Evolutionary conservation across 1,140 invertebrate species (phyloP).

Genomic region (Drosophila asahinai): DNA sequence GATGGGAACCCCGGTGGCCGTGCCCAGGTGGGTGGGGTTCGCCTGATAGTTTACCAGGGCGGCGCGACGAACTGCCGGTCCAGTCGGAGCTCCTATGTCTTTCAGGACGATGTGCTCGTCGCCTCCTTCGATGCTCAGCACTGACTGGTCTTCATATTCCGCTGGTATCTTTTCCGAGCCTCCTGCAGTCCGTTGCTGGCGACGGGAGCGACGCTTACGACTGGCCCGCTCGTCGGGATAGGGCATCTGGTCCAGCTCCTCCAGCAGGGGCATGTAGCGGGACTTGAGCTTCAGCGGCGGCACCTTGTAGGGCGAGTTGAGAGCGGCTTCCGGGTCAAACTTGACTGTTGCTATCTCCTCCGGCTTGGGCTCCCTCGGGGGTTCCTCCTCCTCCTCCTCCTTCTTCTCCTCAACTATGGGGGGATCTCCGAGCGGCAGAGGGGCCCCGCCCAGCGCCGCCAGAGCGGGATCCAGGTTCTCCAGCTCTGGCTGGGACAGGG

Average conservation of each 20-base stretch:
- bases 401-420: not conserved
- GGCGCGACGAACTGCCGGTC: not conserved
- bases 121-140: not conserved
- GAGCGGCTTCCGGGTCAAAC: not conserved
- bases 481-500: too few species aligned
- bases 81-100: not conserved
- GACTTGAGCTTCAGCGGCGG: conserved; percentile 34
- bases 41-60: conserved; percentile 41
- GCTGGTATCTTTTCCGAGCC: not conserved
- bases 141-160: not conserved
- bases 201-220: not conserved
- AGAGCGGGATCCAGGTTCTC: conserved; percentile 1
- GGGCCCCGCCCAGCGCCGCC: conserved; percentile 10
- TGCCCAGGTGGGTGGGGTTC: conserved; percentile 21
- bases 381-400: not conserved
- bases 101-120: not conserved
- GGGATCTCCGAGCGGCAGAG: not conserved
- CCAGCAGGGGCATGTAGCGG: conserved; percentile 29
- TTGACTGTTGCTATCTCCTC: not conserved
- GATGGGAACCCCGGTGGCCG: conserved; percentile 28
- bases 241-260: conserved; percentile 34
- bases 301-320: conserved; percentile 4
- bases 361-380: rapidly evolving
- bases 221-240: conserved; percentile 16
- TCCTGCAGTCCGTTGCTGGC: conserved; percentile 1